Conservation (phyloP, 2,888 invertebrate species). For the Choristoneura rosaceana region DNA sequence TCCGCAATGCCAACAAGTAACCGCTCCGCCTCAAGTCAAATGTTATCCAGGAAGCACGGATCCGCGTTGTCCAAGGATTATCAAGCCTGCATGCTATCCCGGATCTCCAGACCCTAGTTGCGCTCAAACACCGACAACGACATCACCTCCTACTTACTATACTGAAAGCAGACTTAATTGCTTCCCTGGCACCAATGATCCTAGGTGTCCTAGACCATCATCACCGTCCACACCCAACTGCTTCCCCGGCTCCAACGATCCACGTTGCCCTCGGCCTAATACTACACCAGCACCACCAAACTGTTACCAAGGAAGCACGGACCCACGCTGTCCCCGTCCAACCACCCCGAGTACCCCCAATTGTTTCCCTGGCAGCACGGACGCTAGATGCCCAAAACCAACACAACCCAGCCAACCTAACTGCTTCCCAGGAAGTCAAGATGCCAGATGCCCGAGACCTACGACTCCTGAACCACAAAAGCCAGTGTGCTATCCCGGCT, state of each 20-base stretch:
- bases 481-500: conserved; percentile 43
- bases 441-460: conserved; percentile 55
- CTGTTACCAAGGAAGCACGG: conserved; percentile 57
- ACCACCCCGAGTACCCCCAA: conserved; percentile 41
- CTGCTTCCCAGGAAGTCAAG: conserved; percentile 47
- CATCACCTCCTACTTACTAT: conserved; percentile 44
- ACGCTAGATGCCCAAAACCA: conserved; percentile 58
- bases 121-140: conserved; percentile 40
- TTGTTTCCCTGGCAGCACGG: conserved; percentile 56
- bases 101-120: conserved; percentile 47
- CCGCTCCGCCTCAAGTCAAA: conserved; percentile 54
- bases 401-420: conserved; percentile 52
- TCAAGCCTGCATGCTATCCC: conserved; percentile 53
- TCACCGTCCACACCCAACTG: conserved; percentile 47
- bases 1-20: conserved; percentile 63
- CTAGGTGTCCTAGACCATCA: conserved; percentile 52
- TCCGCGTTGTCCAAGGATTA: conserved; percentile 50
- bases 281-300: conserved; percentile 46
- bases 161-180: conserved; percentile 49
- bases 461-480: conserved; percentile 47
- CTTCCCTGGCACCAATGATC: conserved; percentile 50
- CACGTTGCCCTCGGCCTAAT: conserved; percentile 51
- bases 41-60: conserved; percentile 54
- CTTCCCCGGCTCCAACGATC: conserved; percentile 53
- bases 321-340: conserved; percentile 54